phyloP scores from a whole-genome alignment of 1,140 invertebrate species.

The Drosophila santomea region DNA sequence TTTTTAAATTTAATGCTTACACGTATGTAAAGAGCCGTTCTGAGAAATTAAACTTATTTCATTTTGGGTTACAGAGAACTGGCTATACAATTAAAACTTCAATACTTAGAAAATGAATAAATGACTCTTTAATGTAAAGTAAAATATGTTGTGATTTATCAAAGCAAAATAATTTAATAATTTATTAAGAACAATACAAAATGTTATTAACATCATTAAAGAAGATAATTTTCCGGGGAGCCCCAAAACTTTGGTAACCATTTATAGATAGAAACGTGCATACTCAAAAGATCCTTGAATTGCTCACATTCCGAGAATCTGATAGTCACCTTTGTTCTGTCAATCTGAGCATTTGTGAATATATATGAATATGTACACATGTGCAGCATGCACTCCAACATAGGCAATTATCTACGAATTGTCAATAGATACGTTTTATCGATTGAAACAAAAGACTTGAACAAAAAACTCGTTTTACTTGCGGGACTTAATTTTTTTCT shows the following conservation, averaged over 20 bases:
- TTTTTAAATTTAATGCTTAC: not conserved
- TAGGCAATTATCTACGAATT: slow-evolving; percentile 29
- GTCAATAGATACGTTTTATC: slow-evolving; percentile 43
- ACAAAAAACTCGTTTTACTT: slow-evolving; percentile 55
- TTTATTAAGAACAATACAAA: not conserved
- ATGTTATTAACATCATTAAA: no score
- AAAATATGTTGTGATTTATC: no score
- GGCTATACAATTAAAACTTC: not conserved
- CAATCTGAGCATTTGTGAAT: slow-evolving; percentile 19
- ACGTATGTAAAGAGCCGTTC: not conserved
- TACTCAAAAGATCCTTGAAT: slow-evolving; percentile 19
- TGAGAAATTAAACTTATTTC: not conserved
- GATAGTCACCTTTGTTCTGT: slow-evolving; percentile 49
- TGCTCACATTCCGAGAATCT: slow-evolving; percentile 18
- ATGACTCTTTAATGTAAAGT: no score
- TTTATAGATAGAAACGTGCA: not conserved
- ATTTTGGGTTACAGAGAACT: not conserved
- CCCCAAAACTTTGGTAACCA: not conserved
- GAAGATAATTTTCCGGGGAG: not conserved
- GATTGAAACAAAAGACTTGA: slow-evolving; percentile 63
- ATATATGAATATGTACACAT: not conserved
- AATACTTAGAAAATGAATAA: no score
- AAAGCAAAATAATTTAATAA: not conserved
- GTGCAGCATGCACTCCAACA: slow-evolving; percentile 3
- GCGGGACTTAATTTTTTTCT: slow-evolving; percentile 11